Evolutionary conservation across 2,888 invertebrate genomes (phyloP).

Genomic region (Argyresthia albistria): DNA sequence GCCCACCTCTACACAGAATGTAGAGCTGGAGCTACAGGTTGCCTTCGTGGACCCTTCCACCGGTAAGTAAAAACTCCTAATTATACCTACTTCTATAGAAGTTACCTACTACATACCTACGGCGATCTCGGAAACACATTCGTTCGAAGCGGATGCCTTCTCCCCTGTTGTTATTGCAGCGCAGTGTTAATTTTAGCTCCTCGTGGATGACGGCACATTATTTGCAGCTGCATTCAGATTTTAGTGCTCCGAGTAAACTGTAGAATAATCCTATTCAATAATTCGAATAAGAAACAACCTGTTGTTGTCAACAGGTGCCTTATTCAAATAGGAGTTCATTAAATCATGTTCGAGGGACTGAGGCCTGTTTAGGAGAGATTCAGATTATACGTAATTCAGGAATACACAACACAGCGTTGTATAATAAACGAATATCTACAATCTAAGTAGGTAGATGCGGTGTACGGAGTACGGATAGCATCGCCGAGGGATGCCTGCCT

Average conservation of each 20-base stretch:
- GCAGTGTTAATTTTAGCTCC: constrained; percentile 2
- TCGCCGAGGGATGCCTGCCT: background rate
- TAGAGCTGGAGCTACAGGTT: constrained; percentile 75
- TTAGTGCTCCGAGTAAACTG: background rate
- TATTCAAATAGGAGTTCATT: constrained; percentile 4
- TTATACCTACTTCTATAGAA: background rate
- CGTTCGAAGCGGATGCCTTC: constrained; percentile 3
- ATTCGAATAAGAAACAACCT: constrained; percentile 4
- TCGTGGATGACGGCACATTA: background rate
- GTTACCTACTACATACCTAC: constrained; percentile 1
- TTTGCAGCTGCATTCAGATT: background rate
- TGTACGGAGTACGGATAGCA: constrained; percentile 22
- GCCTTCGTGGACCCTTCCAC: constrained; percentile 72
- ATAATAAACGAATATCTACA: constrained; percentile 35
- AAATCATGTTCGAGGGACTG: constrained; percentile 31
- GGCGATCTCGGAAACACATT: background rate
- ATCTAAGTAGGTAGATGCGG: constrained; percentile 21
- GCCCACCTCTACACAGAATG: constrained; percentile 59
- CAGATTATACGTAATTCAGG: constrained; percentile 28
- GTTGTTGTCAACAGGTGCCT: constrained; percentile 2
- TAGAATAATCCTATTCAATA: background rate
- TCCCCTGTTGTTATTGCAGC: constrained; percentile 3
- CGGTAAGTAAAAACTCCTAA: constrained; percentile 57
- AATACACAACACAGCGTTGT: constrained; percentile 43
- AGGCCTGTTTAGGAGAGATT: constrained; percentile 29